Evolutionary conservation across 2,797 vertebrate species (phyloP).

Genomic region (Fundulus diaphanus): DNA sequence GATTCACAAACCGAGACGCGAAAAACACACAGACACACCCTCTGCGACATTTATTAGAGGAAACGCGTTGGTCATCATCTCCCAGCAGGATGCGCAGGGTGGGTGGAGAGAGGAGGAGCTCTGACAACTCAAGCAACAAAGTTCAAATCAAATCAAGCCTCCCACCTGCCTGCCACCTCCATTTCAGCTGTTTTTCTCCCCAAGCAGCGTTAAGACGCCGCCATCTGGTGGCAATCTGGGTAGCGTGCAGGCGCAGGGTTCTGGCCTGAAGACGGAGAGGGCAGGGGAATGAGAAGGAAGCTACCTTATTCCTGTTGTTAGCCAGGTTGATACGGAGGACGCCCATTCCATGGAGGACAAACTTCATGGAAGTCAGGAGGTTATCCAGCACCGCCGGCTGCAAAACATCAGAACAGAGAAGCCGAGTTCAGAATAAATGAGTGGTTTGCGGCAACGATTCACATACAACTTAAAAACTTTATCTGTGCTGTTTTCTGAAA

Average conservation of each 20-base stretch:
- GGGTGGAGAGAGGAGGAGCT: slow-evolving; percentile 36
- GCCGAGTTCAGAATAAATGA: slow-evolving; percentile 12
- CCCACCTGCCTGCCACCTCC: slow-evolving; percentile 26
- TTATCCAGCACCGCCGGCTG: slow-evolving; percentile 84
- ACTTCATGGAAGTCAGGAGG: slow-evolving; percentile 85
- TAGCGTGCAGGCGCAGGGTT: slow-evolving; percentile 26
- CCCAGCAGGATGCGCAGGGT: slow-evolving; percentile 46
- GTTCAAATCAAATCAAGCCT: slow-evolving; percentile 55
- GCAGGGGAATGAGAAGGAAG: not conserved
- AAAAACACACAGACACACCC: slow-evolving; percentile 20
- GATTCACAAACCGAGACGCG: slow-evolving; percentile 7
- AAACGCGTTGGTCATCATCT: slow-evolving; percentile 48
- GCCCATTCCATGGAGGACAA: slow-evolving; percentile 85
- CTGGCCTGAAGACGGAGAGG: not conserved
- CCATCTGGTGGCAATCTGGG: slow-evolving; percentile 56
- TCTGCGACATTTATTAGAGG: slow-evolving; percentile 46
- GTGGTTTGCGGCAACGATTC: not conserved
- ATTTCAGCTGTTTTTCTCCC: slow-evolving; percentile 11
- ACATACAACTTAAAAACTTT: not conserved
- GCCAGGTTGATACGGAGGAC: slow-evolving; percentile 81
- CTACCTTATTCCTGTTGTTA: slow-evolving; percentile 81
- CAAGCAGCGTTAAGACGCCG: slow-evolving; percentile 37
- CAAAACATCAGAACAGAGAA: slow-evolving; percentile 23
- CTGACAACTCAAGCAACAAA: slow-evolving; percentile 43
- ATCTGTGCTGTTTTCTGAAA: not conserved